Percentiles rank a stretch among this genome's conserved stretches.
Conservation (phyloP, 2,113 vertebrate species). For the Callocephalon fimbriatum region DNA sequence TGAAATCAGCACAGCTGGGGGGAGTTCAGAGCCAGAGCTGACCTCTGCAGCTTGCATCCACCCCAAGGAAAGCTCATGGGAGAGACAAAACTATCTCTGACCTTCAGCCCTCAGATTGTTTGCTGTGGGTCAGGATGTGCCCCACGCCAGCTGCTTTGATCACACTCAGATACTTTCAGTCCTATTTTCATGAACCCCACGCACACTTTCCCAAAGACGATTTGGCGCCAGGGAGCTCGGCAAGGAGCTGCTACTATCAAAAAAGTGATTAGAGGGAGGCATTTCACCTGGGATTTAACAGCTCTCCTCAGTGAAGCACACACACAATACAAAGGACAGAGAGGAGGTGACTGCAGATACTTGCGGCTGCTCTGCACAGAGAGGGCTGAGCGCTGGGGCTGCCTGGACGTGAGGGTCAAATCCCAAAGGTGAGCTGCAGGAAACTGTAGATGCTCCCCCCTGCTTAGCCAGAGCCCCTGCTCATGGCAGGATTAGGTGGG, state of each 20-base stretch:
- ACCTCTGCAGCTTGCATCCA: neutral
- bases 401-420: neutral
- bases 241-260: conserved; percentile 13
- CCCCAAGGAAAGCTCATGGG: neutral
- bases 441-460: neutral
- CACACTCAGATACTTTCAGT: neutral
- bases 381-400: neutral
- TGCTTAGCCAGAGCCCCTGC: neutral
- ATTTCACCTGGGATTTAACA: neutral
- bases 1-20: fast-evolving
- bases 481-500: fast-evolving
- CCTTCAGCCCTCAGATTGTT: neutral
- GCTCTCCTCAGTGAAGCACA: neutral
- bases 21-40: neutral
- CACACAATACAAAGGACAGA: neutral
- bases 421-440: neutral
- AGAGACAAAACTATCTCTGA: neutral
- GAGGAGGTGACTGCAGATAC: neutral
- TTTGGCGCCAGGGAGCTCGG: neutral
- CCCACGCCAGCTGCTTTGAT: neutral
- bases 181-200: neutral
- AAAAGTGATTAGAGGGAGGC: neutral
- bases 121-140: neutral
- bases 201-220: neutral
- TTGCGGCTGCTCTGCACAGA: neutral